Evolutionary conservation across 2,888 invertebrate species (phyloP).

Genomic region (Metopia argyrocephala): DNA sequence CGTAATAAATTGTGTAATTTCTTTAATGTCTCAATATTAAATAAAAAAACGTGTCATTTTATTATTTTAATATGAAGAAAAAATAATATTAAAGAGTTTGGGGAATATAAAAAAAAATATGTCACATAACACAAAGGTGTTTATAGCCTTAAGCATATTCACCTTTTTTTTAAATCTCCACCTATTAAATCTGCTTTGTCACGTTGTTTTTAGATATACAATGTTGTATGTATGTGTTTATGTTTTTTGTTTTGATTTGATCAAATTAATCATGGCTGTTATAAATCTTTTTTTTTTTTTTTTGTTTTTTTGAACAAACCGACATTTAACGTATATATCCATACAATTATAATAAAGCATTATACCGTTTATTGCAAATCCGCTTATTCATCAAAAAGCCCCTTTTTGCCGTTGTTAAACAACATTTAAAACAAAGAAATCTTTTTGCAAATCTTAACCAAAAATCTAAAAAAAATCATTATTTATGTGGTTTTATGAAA

Average conservation of each 20-base stretch:
- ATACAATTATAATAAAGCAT: not conserved
- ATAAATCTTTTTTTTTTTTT: constrained; percentile 27
- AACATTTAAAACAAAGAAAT: constrained; percentile 21
- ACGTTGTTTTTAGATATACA: not conserved
- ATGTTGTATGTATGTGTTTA: too few species aligned
- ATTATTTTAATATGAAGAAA: not conserved
- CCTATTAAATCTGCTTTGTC: constrained; percentile 12
- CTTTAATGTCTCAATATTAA: too few species aligned
- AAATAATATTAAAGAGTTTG: not conserved
- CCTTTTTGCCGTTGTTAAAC: not conserved
- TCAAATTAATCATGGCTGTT: constrained; percentile 24
- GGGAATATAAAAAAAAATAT: not conserved
- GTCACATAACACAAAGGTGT: not conserved
- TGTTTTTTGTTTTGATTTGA: too few species aligned
- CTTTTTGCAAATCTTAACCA: constrained; percentile 31
- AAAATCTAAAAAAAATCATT: constrained; percentile 31
- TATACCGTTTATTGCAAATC: not conserved
- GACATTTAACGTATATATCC: not conserved
- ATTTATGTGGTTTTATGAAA: constrained; percentile 19
- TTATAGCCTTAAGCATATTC: not conserved
- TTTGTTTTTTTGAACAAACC: too few species aligned
- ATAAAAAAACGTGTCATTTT: not conserved
- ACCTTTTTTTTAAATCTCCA: not conserved
- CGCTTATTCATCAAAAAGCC: constrained; percentile 14
- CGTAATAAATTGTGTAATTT: too few species aligned